phyloP scores from a whole-genome alignment of 1,140 invertebrate genomes.

The Zaprionus inermis region DNA sequence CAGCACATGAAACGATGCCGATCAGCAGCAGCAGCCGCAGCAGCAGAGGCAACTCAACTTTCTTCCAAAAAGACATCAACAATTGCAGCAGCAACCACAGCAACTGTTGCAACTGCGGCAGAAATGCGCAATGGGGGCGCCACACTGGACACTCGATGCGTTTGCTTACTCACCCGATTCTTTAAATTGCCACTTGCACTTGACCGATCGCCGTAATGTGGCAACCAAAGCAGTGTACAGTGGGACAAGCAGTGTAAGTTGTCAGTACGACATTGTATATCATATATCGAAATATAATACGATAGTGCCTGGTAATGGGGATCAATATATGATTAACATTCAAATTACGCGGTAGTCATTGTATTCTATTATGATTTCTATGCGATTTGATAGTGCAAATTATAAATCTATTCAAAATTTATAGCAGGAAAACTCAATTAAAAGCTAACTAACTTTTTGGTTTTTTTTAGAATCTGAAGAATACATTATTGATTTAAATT shows the following conservation, averaged over 20 bases:
- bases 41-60: constrained; percentile 53
- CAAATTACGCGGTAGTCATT: too few species aligned
- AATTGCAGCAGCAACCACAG: constrained; percentile 12
- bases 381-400: too few species aligned
- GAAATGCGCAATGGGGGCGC: constrained; percentile 73
- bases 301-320: too few species aligned
- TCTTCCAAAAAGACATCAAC: constrained; percentile 48
- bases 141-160: constrained; percentile 64
- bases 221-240: constrained; percentile 25
- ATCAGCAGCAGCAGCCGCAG: constrained; percentile 24
- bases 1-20: constrained; percentile 70
- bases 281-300: too few species aligned
- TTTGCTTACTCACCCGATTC: constrained; percentile 57
- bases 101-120: constrained; percentile 48
- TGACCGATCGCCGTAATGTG: constrained; percentile 60
- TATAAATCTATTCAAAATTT: too few species aligned
- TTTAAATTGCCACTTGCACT: constrained; percentile 82
- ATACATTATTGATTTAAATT: too few species aligned
- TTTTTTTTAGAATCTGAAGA: too few species aligned
- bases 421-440: too few species aligned
- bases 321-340: too few species aligned
- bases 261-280: too few species aligned
- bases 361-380: too few species aligned
- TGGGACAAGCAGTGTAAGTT: neutral
- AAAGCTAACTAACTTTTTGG: too few species aligned